Base-by-base conservation (phyloP, 2,888 invertebrate genomes). In the Gymnocheta viridis region DNA sequence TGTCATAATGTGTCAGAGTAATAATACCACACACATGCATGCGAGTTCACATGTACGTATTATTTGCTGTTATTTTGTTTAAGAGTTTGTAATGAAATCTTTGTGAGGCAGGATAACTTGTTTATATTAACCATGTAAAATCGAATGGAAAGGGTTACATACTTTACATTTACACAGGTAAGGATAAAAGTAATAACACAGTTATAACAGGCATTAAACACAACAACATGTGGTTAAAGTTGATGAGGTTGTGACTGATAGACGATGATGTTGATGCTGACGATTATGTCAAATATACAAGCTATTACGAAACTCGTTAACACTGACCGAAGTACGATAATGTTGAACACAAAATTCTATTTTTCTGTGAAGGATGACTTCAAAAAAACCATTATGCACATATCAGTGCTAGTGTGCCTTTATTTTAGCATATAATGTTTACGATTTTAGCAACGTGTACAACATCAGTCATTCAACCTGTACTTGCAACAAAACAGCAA, bases 61-160 rank as follows among this genome's bases (percentile, higher is more conserved):
- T 41, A 5, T 41, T 41, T n/a, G 4, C 4, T 32, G 4, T 32
- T 7, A 32, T 47, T 47, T 4, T 9, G 17, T 47, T 47, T 17
- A 47, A 17, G 51, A 49, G 49, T 32, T 64, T 32, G 47, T 58
- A 44, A 47, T 17, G 35, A 76, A 17, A 67, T 77, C 38, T 4
- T 22, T 60, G 14, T 49, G 77, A 38, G 47, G 22, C 22, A 67
- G 38, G 67, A 76, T 44, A 67, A 67, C 67, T 67, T 67, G 38
- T 58, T 67, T 60, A 67, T 67, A 49, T 49, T 27, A 58, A 27
- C n/a, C 9, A 41, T 3, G 56, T 44, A 70, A 29, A 6, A 58
- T 7, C 7, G 27, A 35, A 73, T 35, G 14, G 0, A 49, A 41
- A 19, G 6, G 17, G 12, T 12, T 10, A 62, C 12, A 17, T 27